Evolutionary conservation across 2,113 vertebrate species (phyloP), one percentile per base, ranked within the genome.

Genomic region (Polyodon spathula): DNA sequence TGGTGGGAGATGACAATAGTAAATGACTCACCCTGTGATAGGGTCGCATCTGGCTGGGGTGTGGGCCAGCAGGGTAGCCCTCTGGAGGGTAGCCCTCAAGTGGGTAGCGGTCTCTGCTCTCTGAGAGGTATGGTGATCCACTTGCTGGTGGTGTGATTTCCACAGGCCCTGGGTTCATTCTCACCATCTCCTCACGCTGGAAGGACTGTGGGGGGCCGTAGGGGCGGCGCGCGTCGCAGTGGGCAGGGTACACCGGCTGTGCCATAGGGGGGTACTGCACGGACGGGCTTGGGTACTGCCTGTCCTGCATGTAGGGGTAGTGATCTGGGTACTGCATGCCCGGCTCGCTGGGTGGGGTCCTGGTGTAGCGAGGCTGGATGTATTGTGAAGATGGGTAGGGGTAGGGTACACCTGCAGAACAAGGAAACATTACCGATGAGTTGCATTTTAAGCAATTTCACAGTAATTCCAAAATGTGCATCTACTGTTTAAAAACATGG

Each of bases 291-390:
- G 82, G 58, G 55, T 88, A 90, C 68, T 88, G 88, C 0, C 88
- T 86, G 41, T 89, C 86, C 38, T 78, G 84, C 65, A 90, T 78
- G 70, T 90, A 90, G 1, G 88, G 70, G 40, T 89, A 90, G 73
- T 83, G 88, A 63, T 90, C 88, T 75, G 86, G 69, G 66, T 86
- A 90, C 4, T 85, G 73, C 1, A 84, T 56, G 2, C 71, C 82
- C 2, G 83, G 64, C 37, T 89, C 87, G 83, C 80, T n/a, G 84
- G 79, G 53, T 14, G 8, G 2, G 0, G 87, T 83, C n/a, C 86
- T 77, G 4, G 86, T 78, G 12, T 88, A 90, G 53, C 86, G 86
- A 37, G 87, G 60, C 16, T 48, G 82, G 56, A 90, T 65, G 56
- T 78, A 81, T 1, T 69, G 78, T 3, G 73, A 73, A 27, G 85